Base-by-base conservation (phyloP, 1,140 invertebrate genomes). In the Himalopsyche phryganea region DNA sequence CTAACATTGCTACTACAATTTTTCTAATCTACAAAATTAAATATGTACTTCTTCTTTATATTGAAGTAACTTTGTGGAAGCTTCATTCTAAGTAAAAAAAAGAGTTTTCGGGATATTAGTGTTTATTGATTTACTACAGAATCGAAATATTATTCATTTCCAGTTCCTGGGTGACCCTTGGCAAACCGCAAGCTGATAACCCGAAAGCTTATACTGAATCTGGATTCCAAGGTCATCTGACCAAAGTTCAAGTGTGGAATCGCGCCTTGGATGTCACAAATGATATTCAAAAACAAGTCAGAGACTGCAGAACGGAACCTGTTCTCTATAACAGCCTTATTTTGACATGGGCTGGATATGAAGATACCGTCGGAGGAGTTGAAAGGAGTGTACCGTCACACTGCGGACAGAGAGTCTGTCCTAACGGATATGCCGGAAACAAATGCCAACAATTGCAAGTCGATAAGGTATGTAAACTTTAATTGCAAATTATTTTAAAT, bases 241-340 rank as follows among this genome's bases (percentile, higher is more conserved):
- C 92, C 18, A 94, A 96, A 74, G 88, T 97, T 17, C 94, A 98
- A 79, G 83, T 98, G 46, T 98, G 96, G 94, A 89, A 87, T 62
- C 81, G 93, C 38, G 89, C 90, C 33, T 75, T 98, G 1, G 92
- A 96, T 70, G 87, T 96, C 10, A 91, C 90, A 1, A 88, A 88
- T 60, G 96, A 98, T 78, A 90, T 98, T 58, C 94, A 97, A 63
- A 91, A 94, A 72, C 91, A 94, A 81, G 89, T 92, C 17, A 81
- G 90, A 17, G 90, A 92, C 66, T 98, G 95, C 68, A 85, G 94
- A 67, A 92, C 90, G 6, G 91, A 94, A 62, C 92, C 93, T 0
- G 91, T 96, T 1, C 79, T 97, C 5, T 95, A 93, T 68, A 83
- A 85, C 61, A 90, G 90, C 9, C 75, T 97, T 0, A 81, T 94